A percentile compares a stretch with the other conserved stretches of the same genome.
These are phyloP conservation scores for Parasteatoda tepidariorum DNA, from an alignment of 1,140 invertebrate genomes.

Conservation along the genomic window DNA sequence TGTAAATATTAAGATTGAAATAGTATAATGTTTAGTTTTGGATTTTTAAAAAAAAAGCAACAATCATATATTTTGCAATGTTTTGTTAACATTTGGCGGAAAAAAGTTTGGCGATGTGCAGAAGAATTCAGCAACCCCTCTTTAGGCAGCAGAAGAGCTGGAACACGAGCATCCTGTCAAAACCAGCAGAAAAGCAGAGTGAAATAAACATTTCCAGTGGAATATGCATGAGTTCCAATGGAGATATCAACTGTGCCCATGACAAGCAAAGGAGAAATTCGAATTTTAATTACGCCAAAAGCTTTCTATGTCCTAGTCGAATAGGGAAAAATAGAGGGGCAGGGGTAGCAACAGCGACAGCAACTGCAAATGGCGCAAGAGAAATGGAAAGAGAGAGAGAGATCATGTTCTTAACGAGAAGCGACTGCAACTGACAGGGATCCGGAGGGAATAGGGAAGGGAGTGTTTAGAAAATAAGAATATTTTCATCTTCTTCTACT, in stretches of 20 bases:
- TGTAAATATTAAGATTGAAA: no score
- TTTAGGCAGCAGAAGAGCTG: not conserved
- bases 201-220: constrained; percentile 51
- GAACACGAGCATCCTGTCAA: constrained; percentile 11
- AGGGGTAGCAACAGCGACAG: constrained; percentile 28
- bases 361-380: constrained; percentile 47
- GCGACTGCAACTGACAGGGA: constrained; percentile 47
- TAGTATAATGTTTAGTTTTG: no score
- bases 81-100: constrained; percentile 37
- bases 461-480: constrained; percentile 23
- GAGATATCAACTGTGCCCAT: constrained; percentile 51
- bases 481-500: constrained; percentile 51
- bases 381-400: not conserved
- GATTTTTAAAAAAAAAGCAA: no score
- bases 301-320: constrained; percentile 34
- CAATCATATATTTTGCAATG: no score
- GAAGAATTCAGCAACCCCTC: constrained; percentile 3
- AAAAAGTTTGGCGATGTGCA: constrained; percentile 5
- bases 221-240: constrained; percentile 57
- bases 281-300: constrained; percentile 57
- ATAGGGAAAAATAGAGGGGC: not conserved
- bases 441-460: constrained; percentile 1
- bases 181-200: constrained; percentile 40
- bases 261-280: constrained; percentile 55
- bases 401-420: constrained; percentile 48